Percentiles rank a stretch among this genome's conserved stretches.
These are phyloP conservation scores for Dryobates pubescens DNA, from an alignment of 2,797 vertebrate genomes.

Conservation along the genomic window DNA sequence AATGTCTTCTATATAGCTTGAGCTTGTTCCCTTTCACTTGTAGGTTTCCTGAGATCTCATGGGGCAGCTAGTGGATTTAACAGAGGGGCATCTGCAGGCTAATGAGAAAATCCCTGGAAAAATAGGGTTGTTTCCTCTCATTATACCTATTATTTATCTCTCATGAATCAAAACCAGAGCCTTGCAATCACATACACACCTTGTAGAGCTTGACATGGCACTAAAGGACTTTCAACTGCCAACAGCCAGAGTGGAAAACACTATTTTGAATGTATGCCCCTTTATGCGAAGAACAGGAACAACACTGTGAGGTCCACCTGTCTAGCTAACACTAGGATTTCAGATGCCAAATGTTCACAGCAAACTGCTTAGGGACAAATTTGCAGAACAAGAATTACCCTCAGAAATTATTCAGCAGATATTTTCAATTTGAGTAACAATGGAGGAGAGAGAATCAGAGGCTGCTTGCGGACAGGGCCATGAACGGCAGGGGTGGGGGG, in stretches of 20 bases:
- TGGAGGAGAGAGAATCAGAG: constrained; percentile 32
- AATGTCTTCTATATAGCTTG: background rate
- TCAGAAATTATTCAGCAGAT: constrained; percentile 66
- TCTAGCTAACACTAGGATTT: constrained; percentile 18
- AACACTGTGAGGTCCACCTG: background rate
- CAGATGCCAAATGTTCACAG: constrained; percentile 35
- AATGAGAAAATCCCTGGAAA: background rate
- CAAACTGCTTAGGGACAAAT: constrained; percentile 55
- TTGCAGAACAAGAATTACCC: constrained; percentile 49
- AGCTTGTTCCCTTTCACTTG: background rate
- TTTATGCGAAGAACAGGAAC: constrained; percentile 3
- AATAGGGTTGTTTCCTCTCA: background rate
- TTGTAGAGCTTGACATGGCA: background rate
- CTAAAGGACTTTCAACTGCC: background rate
- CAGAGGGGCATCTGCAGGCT: background rate
- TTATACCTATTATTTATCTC: background rate
- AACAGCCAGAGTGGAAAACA: background rate
- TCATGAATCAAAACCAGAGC: background rate
- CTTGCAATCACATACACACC: background rate
- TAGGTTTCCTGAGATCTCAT: background rate
- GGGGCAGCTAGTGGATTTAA: background rate
- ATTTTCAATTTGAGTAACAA: constrained; percentile 66
- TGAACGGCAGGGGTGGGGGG: background rate
- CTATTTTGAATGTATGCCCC: background rate
- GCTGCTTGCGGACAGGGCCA: constrained; percentile 47